These are phyloP conservation scores for Carposina sasakii DNA, from an alignment of 1,140 invertebrate species.

Conservation along the genomic window DNA sequence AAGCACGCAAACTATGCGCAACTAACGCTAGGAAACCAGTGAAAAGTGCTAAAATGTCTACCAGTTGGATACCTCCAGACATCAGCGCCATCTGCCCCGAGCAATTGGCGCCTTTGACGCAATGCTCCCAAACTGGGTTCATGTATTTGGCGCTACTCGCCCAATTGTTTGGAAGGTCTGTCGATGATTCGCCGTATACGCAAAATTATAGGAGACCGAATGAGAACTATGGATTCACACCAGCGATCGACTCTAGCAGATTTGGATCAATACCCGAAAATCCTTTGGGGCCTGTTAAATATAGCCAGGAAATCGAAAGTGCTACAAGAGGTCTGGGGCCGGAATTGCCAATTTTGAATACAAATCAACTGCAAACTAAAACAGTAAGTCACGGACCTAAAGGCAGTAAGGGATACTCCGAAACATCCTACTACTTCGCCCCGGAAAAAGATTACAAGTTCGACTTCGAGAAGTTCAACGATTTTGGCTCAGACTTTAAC, in stretches of 20 bases:
- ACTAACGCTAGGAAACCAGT: too few species aligned
- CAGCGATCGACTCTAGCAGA: too few species aligned
- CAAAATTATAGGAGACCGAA: too few species aligned
- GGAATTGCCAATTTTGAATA: background rate
- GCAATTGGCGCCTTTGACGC: slow-evolving; percentile 66
- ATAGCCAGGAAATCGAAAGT: too few species aligned
- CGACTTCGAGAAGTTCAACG: too few species aligned
- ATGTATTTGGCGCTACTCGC: slow-evolving; percentile 74
- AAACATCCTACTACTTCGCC: slow-evolving; percentile 21
- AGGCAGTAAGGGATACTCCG: slow-evolving; percentile 15
- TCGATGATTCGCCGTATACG: slow-evolving; percentile 31
- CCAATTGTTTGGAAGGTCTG: slow-evolving; percentile 73
- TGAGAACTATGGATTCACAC: too few species aligned
- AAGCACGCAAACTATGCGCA: too few species aligned
- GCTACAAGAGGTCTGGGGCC: too few species aligned
- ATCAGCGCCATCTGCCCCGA: slow-evolving; percentile 69
- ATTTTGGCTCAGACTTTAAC: too few species aligned
- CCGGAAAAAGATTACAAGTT: too few species aligned
- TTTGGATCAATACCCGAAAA: too few species aligned
- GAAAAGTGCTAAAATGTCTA: slow-evolving; percentile 35
- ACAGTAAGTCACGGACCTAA: slow-evolving; percentile 17
- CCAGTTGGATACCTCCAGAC: slow-evolving; percentile 73
- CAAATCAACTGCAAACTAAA: slow-evolving; percentile 12
- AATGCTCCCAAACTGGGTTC: slow-evolving; percentile 73
- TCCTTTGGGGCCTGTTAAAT: too few species aligned